phyloP scores from a whole-genome alignment of 2,888 invertebrate species.

The Cryptus armator region DNA sequence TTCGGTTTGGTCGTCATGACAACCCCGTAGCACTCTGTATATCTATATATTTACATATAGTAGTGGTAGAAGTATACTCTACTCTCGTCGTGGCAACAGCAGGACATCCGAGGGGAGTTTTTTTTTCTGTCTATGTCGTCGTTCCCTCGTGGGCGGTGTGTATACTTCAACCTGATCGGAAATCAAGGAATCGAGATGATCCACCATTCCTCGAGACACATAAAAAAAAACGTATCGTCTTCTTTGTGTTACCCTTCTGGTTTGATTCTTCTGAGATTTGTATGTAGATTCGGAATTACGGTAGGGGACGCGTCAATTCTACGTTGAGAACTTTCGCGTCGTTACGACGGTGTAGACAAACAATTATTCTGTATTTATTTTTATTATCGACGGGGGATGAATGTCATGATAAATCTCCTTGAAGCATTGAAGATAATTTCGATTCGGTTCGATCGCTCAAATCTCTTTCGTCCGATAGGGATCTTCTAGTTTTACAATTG shows the following conservation, averaged over 20 bases:
- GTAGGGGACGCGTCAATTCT: background rate
- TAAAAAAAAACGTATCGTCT: conserved; percentile 28
- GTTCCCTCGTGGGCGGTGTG: conserved; percentile 58
- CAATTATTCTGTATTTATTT: background rate
- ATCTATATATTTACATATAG: conserved; percentile 31
- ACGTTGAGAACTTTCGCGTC: background rate
- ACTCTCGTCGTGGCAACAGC: conserved; percentile 58
- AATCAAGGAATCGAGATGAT: conserved; percentile 67
- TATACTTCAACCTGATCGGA: conserved; percentile 67
- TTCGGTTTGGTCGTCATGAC: conserved; percentile 83
- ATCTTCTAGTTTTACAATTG: no score
- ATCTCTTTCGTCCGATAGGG: no score
- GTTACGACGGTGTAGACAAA: background rate
- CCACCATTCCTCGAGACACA: conserved; percentile 59
- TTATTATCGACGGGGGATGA: background rate
- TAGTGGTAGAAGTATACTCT: conserved; percentile 44
- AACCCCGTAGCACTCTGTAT: conserved; percentile 76
- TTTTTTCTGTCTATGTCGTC: conserved; percentile 52
- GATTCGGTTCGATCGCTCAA: no score
- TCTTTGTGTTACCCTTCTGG: conserved; percentile 5
- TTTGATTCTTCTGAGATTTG: background rate
- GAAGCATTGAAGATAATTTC: background rate
- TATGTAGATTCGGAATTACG: background rate
- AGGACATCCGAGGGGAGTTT: conserved; percentile 67
- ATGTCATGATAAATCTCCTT: background rate